Conservation (phyloP, 1,140 invertebrate species). For the Eciton burchellii region DNA sequence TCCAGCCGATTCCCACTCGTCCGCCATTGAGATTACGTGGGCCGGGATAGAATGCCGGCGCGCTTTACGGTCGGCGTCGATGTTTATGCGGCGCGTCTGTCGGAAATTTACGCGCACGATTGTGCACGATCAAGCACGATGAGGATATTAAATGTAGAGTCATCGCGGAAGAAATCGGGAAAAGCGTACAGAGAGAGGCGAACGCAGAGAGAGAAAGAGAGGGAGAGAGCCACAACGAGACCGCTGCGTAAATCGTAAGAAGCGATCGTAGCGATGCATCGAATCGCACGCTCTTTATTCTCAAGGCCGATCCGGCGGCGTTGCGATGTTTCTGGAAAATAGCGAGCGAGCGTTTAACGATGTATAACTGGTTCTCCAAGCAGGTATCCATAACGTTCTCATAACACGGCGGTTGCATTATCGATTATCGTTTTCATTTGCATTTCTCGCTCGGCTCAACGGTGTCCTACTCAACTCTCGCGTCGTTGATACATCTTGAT, state of each 20-base stretch:
- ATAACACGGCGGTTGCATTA: constrained; percentile 23
- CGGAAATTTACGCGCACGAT: constrained; percentile 48
- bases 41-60: constrained; percentile 26
- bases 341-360: constrained; percentile 18
- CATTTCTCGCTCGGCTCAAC: neutral
- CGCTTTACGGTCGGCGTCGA: constrained; percentile 35
- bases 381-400: constrained; percentile 21
- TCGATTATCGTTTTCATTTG: constrained; percentile 29
- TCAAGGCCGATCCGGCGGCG: constrained; percentile 39
- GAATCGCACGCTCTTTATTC: constrained; percentile 48
- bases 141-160: no score
- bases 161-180: no score
- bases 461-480: constrained; percentile 16
- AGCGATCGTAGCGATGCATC: constrained; percentile 35
- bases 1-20: constrained; percentile 29
- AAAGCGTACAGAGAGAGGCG: no score
- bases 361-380: constrained; percentile 43
- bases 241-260: constrained; percentile 26
- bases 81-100: constrained; percentile 30
- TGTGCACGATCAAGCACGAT: no score
- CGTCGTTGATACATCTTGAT: constrained; percentile 5
- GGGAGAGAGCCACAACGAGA: constrained; percentile 24
- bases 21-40: constrained; percentile 34
- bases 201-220: no score
- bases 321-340: constrained; percentile 41